Conservation (phyloP, 1,140 invertebrate species). For the Drosophila bifasciata region DNA sequence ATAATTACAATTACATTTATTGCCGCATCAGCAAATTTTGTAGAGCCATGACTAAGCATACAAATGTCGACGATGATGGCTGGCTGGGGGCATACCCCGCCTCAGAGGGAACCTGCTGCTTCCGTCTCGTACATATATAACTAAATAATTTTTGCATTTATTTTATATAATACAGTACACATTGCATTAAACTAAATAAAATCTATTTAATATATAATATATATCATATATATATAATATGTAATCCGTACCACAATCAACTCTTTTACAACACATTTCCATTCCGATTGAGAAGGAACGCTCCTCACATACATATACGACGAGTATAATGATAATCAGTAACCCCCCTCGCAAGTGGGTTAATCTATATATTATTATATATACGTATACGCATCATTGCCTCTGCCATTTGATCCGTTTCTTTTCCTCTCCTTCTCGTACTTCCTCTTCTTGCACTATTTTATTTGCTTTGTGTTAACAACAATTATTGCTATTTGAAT, state of each 20-base stretch:
- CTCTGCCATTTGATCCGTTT: constrained; percentile 20
- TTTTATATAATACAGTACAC: constrained; percentile 81
- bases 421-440: neutral
- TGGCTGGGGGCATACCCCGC: neutral
- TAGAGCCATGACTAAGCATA: constrained; percentile 45
- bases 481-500: constrained; percentile 79
- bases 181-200: constrained; percentile 80
- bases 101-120: too few relatives aligned
- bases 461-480: constrained; percentile 59
- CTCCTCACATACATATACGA: constrained; percentile 31
- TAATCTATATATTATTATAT: constrained; percentile 16
- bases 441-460: constrained; percentile 21
- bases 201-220: constrained; percentile 71
- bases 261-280: constrained; percentile 51
- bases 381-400: constrained; percentile 35
- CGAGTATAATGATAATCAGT: too few relatives aligned
- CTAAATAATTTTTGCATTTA: constrained; percentile 81
- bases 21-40: constrained; percentile 38
- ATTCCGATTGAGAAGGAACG: constrained; percentile 50
- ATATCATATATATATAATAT: constrained; percentile 61
- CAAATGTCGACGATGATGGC: constrained; percentile 40
- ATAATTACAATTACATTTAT: constrained; percentile 53
- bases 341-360: too few relatives aligned
- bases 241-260: constrained; percentile 63
- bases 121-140: constrained; percentile 61